Evolutionary conservation across 2,888 invertebrate species (phyloP).

Genomic region (Tetragonisca angustula): DNA sequence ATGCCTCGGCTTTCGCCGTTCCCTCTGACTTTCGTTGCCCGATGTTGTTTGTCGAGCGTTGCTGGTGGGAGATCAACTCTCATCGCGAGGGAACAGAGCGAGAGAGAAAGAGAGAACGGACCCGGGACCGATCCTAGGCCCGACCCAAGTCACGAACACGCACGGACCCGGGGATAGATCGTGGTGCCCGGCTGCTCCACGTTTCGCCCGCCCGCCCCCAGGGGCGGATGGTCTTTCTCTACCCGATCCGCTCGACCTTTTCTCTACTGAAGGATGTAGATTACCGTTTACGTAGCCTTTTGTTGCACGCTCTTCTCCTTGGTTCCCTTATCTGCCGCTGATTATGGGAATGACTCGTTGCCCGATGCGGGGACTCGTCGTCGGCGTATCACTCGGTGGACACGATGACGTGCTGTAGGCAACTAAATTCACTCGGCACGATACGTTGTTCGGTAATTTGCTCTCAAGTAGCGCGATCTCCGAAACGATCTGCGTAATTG

Average conservation of each 20-base stretch:
- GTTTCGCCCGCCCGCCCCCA: constrained; percentile 64
- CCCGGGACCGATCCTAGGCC: constrained; percentile 53
- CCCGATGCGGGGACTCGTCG: constrained; percentile 17
- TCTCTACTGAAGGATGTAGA: constrained; percentile 54
- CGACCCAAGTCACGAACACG: constrained; percentile 79
- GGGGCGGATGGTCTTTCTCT: constrained; percentile 62
- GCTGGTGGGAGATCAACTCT: constrained; percentile 36
- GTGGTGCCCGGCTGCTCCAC: constrained; percentile 58
- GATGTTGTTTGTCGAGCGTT: background rate
- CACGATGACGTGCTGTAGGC: background rate
- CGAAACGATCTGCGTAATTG: background rate
- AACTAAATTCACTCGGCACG: background rate
- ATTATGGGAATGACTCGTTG: constrained; percentile 46
- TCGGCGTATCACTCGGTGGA: background rate
- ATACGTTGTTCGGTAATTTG: background rate
- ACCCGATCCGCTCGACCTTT: constrained; percentile 53
- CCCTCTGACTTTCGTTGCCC: background rate
- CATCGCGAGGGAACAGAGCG: background rate
- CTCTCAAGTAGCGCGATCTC: background rate
- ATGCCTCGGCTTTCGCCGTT: background rate
- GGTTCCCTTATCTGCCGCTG: constrained; percentile 41
- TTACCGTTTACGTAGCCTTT: constrained; percentile 57
- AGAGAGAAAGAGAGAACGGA: constrained; percentile 35
- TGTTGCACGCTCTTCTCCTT: constrained; percentile 33
- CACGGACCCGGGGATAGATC: constrained; percentile 76